Conservation (phyloP, 2,888 invertebrate genomes). For the Drosophila testacea region DNA sequence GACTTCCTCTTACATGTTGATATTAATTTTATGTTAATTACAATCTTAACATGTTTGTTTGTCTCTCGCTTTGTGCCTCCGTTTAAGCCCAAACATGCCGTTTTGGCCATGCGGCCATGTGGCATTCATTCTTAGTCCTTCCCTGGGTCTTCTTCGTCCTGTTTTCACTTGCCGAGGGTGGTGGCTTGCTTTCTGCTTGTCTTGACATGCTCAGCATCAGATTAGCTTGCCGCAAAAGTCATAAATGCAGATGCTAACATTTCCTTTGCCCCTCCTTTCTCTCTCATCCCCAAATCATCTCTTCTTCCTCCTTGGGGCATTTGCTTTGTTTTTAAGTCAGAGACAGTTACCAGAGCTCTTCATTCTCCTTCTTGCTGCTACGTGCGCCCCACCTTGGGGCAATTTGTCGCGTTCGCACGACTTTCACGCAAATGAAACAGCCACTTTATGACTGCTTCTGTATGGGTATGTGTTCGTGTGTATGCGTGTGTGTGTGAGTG, state of each 20-base stretch:
- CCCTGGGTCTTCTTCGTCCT: constrained; percentile 26
- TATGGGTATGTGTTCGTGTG: neutral
- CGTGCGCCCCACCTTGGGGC: constrained; percentile 49
- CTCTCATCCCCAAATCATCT: neutral
- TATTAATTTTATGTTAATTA: constrained; percentile 81
- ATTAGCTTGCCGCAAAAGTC: constrained; percentile 79
- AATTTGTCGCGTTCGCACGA: constrained; percentile 77
- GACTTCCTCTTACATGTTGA: constrained; percentile 57
- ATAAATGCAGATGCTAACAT: constrained; percentile 81
- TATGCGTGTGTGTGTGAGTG: constrained; percentile 2
- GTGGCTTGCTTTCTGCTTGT: constrained; percentile 36
- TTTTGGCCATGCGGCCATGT: constrained; percentile 38
- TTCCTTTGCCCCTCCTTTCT: constrained; percentile 54
- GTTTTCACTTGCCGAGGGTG: constrained; percentile 16
- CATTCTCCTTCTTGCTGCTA: constrained; percentile 2
- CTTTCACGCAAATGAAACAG: constrained; percentile 76
- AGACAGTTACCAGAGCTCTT: constrained; percentile 22
- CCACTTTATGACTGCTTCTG: constrained; percentile 62
- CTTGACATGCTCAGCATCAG: constrained; percentile 72
- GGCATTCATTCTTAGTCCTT: constrained; percentile 17
- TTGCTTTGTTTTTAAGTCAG: constrained; percentile 64
- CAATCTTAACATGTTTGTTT: constrained; percentile 70
- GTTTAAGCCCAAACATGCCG: constrained; percentile 31
- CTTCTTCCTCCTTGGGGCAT: constrained; percentile 57
- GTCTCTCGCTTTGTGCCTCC: constrained; percentile 26